Conservation (phyloP, 2,113 vertebrate species). For the Eulemur rufifrons region DNA sequence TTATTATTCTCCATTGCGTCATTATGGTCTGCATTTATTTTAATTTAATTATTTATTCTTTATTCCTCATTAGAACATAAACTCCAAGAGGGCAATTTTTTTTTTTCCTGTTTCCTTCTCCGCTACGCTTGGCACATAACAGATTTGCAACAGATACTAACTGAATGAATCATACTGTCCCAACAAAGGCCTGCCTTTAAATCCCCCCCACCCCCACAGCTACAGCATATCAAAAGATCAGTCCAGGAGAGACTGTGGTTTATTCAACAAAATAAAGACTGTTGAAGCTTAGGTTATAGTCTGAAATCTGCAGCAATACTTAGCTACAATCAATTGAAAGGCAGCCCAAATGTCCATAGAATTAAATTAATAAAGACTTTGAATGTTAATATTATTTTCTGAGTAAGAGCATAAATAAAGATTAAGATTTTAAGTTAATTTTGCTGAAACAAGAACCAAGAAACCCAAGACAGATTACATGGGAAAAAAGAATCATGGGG, state of each 20-base stretch:
- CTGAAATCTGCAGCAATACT: neutral
- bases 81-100: neutral
- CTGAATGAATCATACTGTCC: neutral
- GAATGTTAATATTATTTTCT: neutral
- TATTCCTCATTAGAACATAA: neutral
- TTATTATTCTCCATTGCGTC: neutral
- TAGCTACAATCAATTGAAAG: neutral
- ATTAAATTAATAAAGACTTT: neutral
- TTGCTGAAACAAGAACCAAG: neutral
- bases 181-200: neutral
- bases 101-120: neutral
- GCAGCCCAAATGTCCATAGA: neutral
- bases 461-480: neutral
- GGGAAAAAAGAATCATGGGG: neutral
- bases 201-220: neutral
- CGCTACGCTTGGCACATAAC: neutral
- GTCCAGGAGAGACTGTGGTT: neutral
- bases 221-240: neutral
- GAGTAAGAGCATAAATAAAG: neutral
- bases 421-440: neutral
- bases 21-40: neutral
- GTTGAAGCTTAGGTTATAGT: neutral
- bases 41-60: neutral
- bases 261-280: neutral
- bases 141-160: neutral